A percentile compares a stretch with the other conserved stretches of the same genome.
These are phyloP conservation scores for Dermatemys mawii DNA, from an alignment of 2,113 vertebrate genomes.

Conservation along the genomic window DNA sequence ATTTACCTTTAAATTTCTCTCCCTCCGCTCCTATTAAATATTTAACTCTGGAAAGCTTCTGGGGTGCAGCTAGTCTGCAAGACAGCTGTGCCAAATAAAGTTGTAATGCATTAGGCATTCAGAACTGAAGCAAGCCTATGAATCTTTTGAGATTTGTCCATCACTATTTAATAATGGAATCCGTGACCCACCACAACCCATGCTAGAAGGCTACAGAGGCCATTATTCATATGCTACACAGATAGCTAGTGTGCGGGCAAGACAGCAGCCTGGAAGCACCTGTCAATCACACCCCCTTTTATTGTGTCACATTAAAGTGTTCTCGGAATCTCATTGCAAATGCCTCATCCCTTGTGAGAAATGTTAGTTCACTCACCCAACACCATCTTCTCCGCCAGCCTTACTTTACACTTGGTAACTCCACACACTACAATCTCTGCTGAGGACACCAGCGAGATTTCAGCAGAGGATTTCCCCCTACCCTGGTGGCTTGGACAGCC, in stretches of 20 bases:
- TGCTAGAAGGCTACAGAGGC: not conserved
- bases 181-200: not conserved
- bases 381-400: not conserved
- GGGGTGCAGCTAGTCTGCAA: not conserved
- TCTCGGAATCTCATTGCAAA: not conserved
- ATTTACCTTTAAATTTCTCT: not conserved
- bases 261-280: conserved; percentile 58
- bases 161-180: conserved; percentile 31
- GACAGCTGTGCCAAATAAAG: not conserved
- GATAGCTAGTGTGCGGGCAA: not conserved
- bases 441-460: not conserved
- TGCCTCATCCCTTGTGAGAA: not conserved
- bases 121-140: not conserved
- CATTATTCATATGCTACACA: conserved; percentile 23
- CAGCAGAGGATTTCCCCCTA: not conserved
- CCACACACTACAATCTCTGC: not conserved
- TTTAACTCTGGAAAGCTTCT: not conserved
- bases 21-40: not conserved
- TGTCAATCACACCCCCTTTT: conserved; percentile 53
- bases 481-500: not conserved
- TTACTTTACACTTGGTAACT: not conserved
- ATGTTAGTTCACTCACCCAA: not conserved
- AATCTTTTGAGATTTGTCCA: not conserved
- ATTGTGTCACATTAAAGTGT: conserved; percentile 38
- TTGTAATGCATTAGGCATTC: not conserved